Evolutionary conservation across 1,140 invertebrate species (phyloP), one percentile per base, ranked within the genome.

Genomic region (Gryon sp.): DNA sequence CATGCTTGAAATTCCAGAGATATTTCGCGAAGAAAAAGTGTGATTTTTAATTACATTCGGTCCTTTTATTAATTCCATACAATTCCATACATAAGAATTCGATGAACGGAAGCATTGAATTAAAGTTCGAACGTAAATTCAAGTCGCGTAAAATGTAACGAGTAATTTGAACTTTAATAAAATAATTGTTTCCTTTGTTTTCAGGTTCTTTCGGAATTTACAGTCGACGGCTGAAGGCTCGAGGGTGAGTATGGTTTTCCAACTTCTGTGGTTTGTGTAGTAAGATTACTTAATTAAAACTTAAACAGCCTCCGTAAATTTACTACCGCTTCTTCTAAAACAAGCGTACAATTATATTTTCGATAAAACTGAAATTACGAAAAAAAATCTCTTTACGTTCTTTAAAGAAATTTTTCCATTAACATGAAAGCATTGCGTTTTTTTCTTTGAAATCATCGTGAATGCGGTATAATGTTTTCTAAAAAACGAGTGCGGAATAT

Each of bases 271-370:
- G 72, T 63, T 45, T 55, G 30, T 45, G 38, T 40, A 68, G 45
- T 57, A 68, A 57, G 63, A 76, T 76, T 76, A 76, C 48, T 76
- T 68, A 76, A 68, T 76, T 76, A 68, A 68, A 76, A 68, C 62
- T 62, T 68, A 66, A 62, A 68, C 48, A 62, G 48, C 38, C 9
- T 55, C 36, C 9, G 22, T 62, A 55, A 59, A 52, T 60, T 66
- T 22, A 30, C 20, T 20, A 38, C 19, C 4, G 6, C 11, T 34
- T n/a, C 11, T 16, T 34, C 9, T 15, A 22, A 50, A 57, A 57
- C 20, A 19, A 18, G 12, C 16, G 24, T 14, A 15, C 12, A 30
- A 52, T 50, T 63, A 50, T 30, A 40, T 30, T 52, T 63, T 38
- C 12, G 26, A 63, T 41, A 26, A 34, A 28, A 12, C 11, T 15